Conservation (phyloP, 2,888 invertebrate species). For the Drosophila gaucha region DNA sequence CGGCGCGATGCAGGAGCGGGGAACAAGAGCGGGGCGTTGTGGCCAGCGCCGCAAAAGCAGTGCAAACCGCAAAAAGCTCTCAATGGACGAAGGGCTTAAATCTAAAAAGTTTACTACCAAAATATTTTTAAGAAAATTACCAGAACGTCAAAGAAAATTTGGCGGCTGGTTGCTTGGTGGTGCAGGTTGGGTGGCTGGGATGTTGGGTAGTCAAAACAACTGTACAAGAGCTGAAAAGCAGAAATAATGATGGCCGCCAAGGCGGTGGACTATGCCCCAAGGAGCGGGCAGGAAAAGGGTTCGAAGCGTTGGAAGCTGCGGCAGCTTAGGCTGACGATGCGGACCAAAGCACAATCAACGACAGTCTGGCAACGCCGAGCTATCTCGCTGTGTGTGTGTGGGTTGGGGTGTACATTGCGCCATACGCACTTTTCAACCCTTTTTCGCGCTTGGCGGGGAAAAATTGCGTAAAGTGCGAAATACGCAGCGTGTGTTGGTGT, state of each 20-base stretch:
- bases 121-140: conserved; percentile 78
- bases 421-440: conserved; percentile 78
- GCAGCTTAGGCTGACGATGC: conserved; percentile 46
- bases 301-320: conserved; percentile 37
- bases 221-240: conserved; percentile 53
- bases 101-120: conserved; percentile 72
- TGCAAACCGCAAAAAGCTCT: conserved; percentile 65
- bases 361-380: conserved; percentile 69
- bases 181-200: not conserved
- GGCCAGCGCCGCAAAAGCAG: conserved; percentile 40
- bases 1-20: conserved; percentile 22
- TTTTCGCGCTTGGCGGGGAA: conserved; percentile 75
- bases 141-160: conserved; percentile 56
- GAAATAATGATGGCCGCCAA: conserved; percentile 75
- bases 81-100: conserved; percentile 73
- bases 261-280: conserved; percentile 24
- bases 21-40: not conserved
- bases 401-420: conserved; percentile 50
- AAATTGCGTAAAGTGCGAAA: conserved; percentile 77
- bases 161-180: conserved; percentile 10
- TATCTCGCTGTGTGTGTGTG: conserved; percentile 31
- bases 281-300: conserved; percentile 38
- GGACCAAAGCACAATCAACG: conserved; percentile 30
- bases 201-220: conserved; percentile 28
- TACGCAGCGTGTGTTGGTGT: conserved; percentile 36